These are phyloP conservation scores for Rotaria magnacalcarata DNA, from an alignment of 2,888 invertebrate species.

Conservation along the genomic window DNA sequence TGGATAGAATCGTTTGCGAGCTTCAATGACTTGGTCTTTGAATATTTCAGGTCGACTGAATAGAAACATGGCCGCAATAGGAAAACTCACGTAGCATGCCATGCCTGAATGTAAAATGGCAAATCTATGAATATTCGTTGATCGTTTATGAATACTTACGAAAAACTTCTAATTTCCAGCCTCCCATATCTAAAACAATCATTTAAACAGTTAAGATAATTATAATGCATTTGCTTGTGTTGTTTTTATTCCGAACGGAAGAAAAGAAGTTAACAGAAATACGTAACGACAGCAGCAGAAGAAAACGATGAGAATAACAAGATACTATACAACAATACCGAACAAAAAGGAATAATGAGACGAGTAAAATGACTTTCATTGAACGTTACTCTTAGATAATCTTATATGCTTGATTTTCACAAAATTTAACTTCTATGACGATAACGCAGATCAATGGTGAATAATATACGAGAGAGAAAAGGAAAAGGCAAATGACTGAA, in stretches of 20 bases:
- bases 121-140: not conserved
- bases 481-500: not conserved
- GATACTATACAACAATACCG: not conserved
- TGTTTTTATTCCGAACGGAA: not conserved
- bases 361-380: not conserved
- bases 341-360: not conserved
- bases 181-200: not conserved
- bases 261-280: not conserved
- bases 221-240: not conserved
- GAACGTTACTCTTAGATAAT: not conserved
- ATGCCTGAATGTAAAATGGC: not conserved
- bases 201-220: no score
- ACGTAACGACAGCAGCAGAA: not conserved
- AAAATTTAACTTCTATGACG: no score
- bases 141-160: not conserved
- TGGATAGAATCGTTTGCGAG: slow-evolving; percentile 2
- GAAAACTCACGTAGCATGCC: slow-evolving; percentile 19
- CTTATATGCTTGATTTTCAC: no score
- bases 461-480: not conserved
- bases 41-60: slow-evolving; percentile 33
- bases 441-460: not conserved
- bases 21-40: not conserved
- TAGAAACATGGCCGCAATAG: not conserved
- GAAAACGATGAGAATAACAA: not conserved
- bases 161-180: slow-evolving; percentile 5